phyloP scores from a whole-genome alignment of 2,888 invertebrate species.

The Sipunculus nudus region DNA sequence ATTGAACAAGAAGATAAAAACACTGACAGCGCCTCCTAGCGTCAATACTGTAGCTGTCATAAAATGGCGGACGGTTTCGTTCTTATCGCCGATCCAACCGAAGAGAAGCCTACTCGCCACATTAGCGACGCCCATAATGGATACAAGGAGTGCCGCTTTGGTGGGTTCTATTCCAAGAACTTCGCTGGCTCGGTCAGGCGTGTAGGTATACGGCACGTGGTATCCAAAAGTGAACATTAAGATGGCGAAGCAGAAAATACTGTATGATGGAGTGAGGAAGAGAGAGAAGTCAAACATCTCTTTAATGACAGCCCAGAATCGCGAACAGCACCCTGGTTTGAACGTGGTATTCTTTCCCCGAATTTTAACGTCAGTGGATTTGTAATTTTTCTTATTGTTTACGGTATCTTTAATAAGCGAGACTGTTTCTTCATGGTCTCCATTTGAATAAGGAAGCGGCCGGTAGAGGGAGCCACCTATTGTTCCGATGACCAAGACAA shows the following conservation, averaged over 20 bases:
- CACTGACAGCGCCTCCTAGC: too few species aligned
- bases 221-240: slow-evolving; percentile 32
- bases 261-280: slow-evolving; percentile 20
- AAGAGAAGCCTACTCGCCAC: slow-evolving; percentile 19
- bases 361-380: too few species aligned
- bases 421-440: too few species aligned
- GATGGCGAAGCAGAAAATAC: slow-evolving; percentile 17
- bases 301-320: neutral
- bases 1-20: too few species aligned
- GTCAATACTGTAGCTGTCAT: too few species aligned
- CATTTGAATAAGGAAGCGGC: slow-evolving; percentile 9
- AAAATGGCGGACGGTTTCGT: too few species aligned
- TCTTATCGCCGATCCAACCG: too few species aligned
- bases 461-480: slow-evolving; percentile 17
- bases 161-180: slow-evolving; percentile 10
- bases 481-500: too few species aligned
- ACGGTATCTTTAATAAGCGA: too few species aligned
- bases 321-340: neutral
- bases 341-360: too few species aligned
- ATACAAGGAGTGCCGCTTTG: slow-evolving; percentile 19
- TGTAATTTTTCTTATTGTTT: too few species aligned
- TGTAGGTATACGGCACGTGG: slow-evolving; percentile 35
- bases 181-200: slow-evolving; percentile 24
- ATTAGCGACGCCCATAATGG: slow-evolving; percentile 31
- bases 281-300: slow-evolving; percentile 15